These are phyloP conservation scores for Entomyzon cyanotis DNA, from an alignment of 2,113 vertebrate species.

Conservation along the genomic window DNA sequence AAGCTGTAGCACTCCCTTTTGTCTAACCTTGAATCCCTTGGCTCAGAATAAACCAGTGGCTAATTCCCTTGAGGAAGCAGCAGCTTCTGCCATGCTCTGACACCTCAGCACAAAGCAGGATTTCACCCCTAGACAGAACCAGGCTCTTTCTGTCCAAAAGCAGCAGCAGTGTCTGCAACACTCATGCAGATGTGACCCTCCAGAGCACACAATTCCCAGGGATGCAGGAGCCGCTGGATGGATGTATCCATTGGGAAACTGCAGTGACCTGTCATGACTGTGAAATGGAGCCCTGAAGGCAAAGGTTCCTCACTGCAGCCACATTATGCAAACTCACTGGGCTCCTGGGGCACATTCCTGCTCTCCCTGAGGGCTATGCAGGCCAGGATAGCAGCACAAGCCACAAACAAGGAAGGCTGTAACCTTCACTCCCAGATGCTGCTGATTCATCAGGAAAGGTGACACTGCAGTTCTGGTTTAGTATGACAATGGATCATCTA, in stretches of 20 bases:
- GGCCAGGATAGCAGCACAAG: background rate
- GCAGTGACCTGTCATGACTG: background rate
- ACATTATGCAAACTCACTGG: background rate
- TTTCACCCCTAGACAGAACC: background rate
- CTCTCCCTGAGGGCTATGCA: background rate
- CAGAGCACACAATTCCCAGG: background rate
- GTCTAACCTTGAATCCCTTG: background rate
- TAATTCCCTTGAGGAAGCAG: background rate
- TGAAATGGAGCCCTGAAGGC: background rate
- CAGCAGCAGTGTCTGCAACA: background rate
- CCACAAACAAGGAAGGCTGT: background rate
- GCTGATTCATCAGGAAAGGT: slow-evolving; percentile 16
- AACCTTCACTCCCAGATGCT: background rate
- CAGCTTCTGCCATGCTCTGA: background rate
- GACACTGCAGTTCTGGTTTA: background rate
- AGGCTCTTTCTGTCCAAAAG: background rate
- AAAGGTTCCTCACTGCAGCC: background rate
- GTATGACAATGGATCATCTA: background rate
- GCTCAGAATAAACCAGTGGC: background rate
- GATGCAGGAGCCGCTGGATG: background rate
- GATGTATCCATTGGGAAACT: background rate
- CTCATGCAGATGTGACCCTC: background rate
- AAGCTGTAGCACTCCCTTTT: background rate
- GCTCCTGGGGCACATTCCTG: background rate
- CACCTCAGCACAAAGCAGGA: background rate